Evolutionary conservation across 2,113 vertebrate species (phyloP), one percentile per base, ranked within the genome.

Genomic region (Euleptes europaea): DNA sequence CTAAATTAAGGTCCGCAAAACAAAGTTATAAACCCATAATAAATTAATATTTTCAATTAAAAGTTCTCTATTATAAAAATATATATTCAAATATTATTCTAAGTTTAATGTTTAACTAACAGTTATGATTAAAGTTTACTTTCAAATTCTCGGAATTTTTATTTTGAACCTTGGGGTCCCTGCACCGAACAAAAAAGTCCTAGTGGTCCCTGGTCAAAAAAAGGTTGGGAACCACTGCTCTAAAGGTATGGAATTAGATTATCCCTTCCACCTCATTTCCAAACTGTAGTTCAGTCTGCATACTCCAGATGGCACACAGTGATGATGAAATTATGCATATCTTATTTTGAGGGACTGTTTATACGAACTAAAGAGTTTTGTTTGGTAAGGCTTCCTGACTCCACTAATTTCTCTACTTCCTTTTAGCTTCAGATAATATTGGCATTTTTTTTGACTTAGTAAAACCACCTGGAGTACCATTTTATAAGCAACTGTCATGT

Each of bases 221-320:
- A n/a, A n/a, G n/a, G n/a, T n/a, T n/a, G n/a, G n/a, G n/a, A n/a
- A n/a, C n/a, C n/a, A n/a, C n/a, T 76, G 42, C 85, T 74, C 44
- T 72, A 92, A 91, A 89, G 54, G 83, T 14, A 88, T 92, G 69
- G 83, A 92, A 91, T 83, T 67, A 86, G 93, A 94, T 88, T 81
- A 84, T 86, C 93, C 84, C 71, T 90, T 86, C 93, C 85, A 83
- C 87, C 75, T 93, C 70, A 86, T 94, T 95, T 93, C 86, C 84
- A 92, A 95, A 92, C 85, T 96, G 95, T 94, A 96, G 91, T 97
- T 96, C 89, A 92, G 91, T 92, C 88, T 94, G 60, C 77, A 88
- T 77, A 88, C 96, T 97, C 94, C 96, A 97, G 96, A 96, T 97
- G 95, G 97, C 96, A 96, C 87, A 95, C 93, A 90, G 60, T 85